Evolutionary conservation across 2,113 vertebrate species (phyloP).

Genomic region (Nettapus auritus): DNA sequence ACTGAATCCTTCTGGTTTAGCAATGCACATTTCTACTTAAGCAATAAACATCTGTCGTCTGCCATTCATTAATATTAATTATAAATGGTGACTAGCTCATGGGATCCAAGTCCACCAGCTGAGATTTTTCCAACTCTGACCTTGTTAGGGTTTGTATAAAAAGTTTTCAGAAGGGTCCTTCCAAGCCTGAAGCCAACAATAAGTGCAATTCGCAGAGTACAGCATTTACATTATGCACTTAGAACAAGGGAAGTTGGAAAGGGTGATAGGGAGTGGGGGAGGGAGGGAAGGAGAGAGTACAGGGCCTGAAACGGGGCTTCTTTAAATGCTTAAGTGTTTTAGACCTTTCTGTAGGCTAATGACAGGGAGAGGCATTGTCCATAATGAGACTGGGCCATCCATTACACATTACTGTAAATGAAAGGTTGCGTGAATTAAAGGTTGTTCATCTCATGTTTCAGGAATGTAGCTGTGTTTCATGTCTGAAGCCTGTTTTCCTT

Average conservation of each 20-base stretch:
- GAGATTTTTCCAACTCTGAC: conserved; percentile 81
- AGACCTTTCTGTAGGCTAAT: conserved; percentile 70
- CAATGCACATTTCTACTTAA: conserved; percentile 74
- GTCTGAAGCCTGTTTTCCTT: conserved; percentile 72
- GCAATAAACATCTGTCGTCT: conserved; percentile 82
- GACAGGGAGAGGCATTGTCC: conserved; percentile 72
- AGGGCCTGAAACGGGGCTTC: not conserved
- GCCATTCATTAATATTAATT: conserved; percentile 85
- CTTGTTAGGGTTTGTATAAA: conserved; percentile 78
- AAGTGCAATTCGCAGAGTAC: conserved; percentile 61
- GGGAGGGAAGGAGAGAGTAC: not conserved
- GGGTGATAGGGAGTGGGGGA: not conserved
- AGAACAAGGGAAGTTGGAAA: conserved; percentile 19
- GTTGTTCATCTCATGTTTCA: conserved; percentile 80
- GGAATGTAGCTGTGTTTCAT: conserved; percentile 80
- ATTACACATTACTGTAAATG: conserved; percentile 57
- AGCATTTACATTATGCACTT: conserved; percentile 64
- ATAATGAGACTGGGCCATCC: conserved; percentile 72
- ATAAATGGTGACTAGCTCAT: conserved; percentile 74
- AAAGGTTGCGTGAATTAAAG: conserved; percentile 81
- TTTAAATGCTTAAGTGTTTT: conserved; percentile 40
- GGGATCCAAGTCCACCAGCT: conserved; percentile 79
- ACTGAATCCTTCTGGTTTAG: conserved; percentile 69
- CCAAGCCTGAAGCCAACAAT: conserved; percentile 54
- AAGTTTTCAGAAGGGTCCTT: conserved; percentile 70